Conservation (phyloP, 2,888 invertebrate genomes). For the Caenorhabditis imperialis region DNA sequence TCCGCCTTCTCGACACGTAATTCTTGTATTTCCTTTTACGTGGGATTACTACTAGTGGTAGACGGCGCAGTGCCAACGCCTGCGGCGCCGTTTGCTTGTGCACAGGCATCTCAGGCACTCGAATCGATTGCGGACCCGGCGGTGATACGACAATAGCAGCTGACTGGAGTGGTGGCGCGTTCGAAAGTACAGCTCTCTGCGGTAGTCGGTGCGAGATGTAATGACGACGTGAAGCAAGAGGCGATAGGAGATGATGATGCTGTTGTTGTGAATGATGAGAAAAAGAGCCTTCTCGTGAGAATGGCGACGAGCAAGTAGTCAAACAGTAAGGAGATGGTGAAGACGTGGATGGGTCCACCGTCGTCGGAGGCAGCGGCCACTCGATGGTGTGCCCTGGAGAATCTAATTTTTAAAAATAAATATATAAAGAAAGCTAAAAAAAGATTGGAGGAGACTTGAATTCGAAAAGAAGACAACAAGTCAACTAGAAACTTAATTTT, state of each 20-base stretch:
- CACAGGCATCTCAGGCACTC: constrained; percentile 9
- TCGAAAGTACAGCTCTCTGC: constrained; percentile 66
- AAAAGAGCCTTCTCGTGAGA: constrained; percentile 20
- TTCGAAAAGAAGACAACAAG: too few relatives aligned
- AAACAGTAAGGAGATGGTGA: constrained; percentile 40
- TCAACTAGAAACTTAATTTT: too few relatives aligned
- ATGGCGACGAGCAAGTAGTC: constrained; percentile 45
- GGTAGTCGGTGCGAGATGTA: constrained; percentile 72
- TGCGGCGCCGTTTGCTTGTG: constrained; percentile 3
- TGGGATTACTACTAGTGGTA: constrained; percentile 77
- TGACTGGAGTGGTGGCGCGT: constrained; percentile 62
- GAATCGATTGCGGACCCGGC: not conserved
- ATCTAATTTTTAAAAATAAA: too few relatives aligned
- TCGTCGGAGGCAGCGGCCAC: constrained; percentile 47
- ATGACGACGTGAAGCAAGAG: constrained; percentile 55
- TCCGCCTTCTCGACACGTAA: constrained; percentile 74
- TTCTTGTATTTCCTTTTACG: constrained; percentile 76
- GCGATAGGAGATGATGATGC: constrained; percentile 40
- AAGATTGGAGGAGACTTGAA: too few relatives aligned
- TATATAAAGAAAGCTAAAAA: too few relatives aligned
- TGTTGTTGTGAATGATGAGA: not conserved
- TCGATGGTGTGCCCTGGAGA: constrained; percentile 29
- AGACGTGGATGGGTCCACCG: constrained; percentile 45
- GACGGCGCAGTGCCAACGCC: constrained; percentile 62
- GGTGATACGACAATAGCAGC: constrained; percentile 57